Conservation (phyloP, 2,797 vertebrate species). For the Scarus forsteni region DNA sequence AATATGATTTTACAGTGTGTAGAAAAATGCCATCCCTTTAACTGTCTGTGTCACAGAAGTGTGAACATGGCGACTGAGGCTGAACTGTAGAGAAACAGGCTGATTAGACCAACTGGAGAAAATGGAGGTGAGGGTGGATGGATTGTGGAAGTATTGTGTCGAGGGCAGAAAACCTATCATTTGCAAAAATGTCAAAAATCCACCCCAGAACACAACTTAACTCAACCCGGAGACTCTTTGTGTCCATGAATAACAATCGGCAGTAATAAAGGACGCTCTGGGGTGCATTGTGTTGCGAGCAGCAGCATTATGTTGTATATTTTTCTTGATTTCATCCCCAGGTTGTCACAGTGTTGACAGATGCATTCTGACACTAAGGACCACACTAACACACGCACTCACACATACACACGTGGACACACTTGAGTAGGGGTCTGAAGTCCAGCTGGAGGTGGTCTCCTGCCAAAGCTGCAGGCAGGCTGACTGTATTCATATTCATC, state of each 20-base stretch:
- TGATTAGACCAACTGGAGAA: no score
- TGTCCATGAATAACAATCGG: not conserved
- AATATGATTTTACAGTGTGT: no score
- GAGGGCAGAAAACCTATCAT: no score
- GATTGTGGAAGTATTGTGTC: no score
- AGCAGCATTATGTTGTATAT: constrained; percentile 24
- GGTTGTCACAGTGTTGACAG: constrained; percentile 65
- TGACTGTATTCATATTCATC: constrained; percentile 76
- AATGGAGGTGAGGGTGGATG: no score
- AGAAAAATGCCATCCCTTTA: no score
- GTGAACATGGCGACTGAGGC: no score
- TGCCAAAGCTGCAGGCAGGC: constrained; percentile 76
- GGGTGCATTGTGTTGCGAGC: constrained; percentile 13
- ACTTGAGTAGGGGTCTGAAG: constrained; percentile 65
- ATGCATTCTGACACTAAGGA: constrained; percentile 60
- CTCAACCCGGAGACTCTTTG: not conserved
- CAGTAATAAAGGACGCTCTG: constrained; percentile 3
- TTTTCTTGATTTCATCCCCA: constrained; percentile 42
- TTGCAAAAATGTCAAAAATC: no score
- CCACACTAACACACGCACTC: constrained; percentile 32
- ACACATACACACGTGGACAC: constrained; percentile 59
- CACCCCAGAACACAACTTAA: no score
- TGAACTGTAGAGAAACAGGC: no score
- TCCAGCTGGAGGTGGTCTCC: constrained; percentile 78
- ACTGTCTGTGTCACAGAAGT: no score